Base-by-base conservation (phyloP, 2,797 vertebrate species). In the Hemitrygon akajei region DNA sequence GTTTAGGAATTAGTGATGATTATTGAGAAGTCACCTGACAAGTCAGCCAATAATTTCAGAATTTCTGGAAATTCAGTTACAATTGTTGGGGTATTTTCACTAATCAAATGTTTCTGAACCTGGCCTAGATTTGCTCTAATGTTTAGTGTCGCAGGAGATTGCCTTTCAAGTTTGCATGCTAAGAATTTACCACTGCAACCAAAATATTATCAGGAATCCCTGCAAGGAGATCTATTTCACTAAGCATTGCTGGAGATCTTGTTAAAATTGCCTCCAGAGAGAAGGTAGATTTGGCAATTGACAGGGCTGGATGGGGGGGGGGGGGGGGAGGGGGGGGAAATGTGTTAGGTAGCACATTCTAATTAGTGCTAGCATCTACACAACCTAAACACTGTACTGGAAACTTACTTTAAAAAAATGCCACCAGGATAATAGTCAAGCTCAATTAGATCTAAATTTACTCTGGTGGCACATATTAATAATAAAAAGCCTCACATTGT, bases 371-470 rank as follows among this genome's bases (percentile, higher is more conserved):
- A 92, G 37, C 69, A 73, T 56, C 37, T 56, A 30, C 63, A 40
- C 37, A 22, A 75, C 3, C 37, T 92, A 40, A 69, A 25, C 25
- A 73, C 56, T 87, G 2, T 60, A 18, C 22, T 56, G 27, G 40
- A 75, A 11, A 75, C n/a, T n/a, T 92, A 75, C 5, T 69, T 91
- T 5, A 0, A 91, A 91, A 91, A 91, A 69, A 69, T 91, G 3
- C 66, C 87, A 91, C 18, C 66, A 10, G 63, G 16, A 91, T 91
- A 63, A 69, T 34, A 69, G 87, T 40, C 87, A 37, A 91, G 87
- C 87, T 11, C 87, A 91, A 71, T 91, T 91, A 25, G 87, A 91
- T 22, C 63, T 40, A 18, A 37, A 34, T 91, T 91, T 91, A 91
- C 63, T 69, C 87, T 37, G n/a, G 63, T 91, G 87, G 87, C 34